Evolutionary conservation across 2,888 invertebrate genomes (phyloP).

Genomic region (Drosophila silvestris): DNA sequence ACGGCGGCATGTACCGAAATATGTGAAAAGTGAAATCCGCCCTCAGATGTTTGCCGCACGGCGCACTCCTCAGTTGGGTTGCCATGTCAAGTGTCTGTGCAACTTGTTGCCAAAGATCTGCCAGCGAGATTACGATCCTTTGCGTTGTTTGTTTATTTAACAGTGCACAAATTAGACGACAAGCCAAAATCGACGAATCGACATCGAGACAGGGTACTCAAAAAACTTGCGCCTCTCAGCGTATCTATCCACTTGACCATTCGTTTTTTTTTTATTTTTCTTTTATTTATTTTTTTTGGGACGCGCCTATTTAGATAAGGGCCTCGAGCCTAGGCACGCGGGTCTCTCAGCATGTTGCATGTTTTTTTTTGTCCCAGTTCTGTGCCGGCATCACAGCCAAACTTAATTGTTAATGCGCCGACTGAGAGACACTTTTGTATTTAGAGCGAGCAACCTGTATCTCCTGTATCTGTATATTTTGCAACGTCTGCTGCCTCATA

Average conservation of each 20-base stretch:
- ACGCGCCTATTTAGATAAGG: slow-evolving; percentile 80
- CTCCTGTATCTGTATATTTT: slow-evolving; percentile 19
- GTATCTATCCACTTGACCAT: slow-evolving; percentile 78
- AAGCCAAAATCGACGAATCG: slow-evolving; percentile 26
- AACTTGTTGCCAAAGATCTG: slow-evolving; percentile 37
- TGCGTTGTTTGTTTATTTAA: slow-evolving; percentile 78
- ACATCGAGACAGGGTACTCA: background rate
- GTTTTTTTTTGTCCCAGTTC: slow-evolving; percentile 27
- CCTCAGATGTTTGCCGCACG: slow-evolving; percentile 52
- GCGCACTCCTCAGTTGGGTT: slow-evolving; percentile 10
- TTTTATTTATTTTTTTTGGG: slow-evolving; percentile 70
- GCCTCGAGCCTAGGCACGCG: slow-evolving; percentile 14
- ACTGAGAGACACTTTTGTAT: slow-evolving; percentile 52
- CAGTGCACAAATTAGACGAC: slow-evolving; percentile 78
- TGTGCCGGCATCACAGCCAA: slow-evolving; percentile 36
- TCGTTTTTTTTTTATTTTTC: slow-evolving; percentile 69
- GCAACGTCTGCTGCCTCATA: slow-evolving; percentile 47
- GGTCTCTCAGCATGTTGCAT: slow-evolving; percentile 52
- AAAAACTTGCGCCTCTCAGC: slow-evolving; percentile 3
- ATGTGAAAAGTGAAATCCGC: slow-evolving; percentile 45
- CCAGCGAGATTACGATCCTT: slow-evolving; percentile 30
- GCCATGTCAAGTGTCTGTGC: slow-evolving; percentile 60
- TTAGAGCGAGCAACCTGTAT: slow-evolving; percentile 33
- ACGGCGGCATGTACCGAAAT: slow-evolving; percentile 48
- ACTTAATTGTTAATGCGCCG: slow-evolving; percentile 72